Percentiles rank a stretch among this genome's conserved stretches.
Conservation (phyloP, 37 sponge, comb jelly and placozoan species). For the Chondrilla cf. caribensis region DNA sequence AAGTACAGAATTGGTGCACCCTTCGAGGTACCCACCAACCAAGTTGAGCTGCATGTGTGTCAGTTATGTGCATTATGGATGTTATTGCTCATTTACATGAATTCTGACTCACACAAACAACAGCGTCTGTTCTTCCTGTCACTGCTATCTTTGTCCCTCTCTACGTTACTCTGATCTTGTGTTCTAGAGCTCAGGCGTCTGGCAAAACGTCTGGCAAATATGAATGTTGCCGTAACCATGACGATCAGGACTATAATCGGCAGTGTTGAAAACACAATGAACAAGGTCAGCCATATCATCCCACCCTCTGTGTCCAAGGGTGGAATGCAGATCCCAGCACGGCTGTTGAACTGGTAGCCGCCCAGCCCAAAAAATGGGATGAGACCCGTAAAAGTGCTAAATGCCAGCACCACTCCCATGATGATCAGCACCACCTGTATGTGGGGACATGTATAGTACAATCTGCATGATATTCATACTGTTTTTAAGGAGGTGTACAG, state of each 20-base stretch:
- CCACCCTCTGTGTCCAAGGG: neutral
- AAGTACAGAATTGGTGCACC: no score
- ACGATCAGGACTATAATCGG: neutral
- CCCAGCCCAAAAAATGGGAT: neutral
- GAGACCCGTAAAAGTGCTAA: neutral
- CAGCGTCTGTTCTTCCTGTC: no score
- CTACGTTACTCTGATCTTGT: no score
- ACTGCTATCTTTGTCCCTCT: no score
- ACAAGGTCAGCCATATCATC: neutral
- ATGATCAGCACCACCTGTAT: neutral
- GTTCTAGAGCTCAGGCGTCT: neutral
- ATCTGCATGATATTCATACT: no score
- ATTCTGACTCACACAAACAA: no score
- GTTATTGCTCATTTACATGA: no score
- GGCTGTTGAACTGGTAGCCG: neutral
- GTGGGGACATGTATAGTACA: no score
- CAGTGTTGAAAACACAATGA: neutral
- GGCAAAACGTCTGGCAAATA: slow-evolving; percentile 3
- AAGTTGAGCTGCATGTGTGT: no score
- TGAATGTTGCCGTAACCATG: neutral
- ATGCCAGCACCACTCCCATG: neutral
- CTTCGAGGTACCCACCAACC: no score
- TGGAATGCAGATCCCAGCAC: neutral
- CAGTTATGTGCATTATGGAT: no score
- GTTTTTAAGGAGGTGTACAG: no score